Evolutionary conservation across 2,888 invertebrate species (phyloP), one percentile per base, ranked within the genome.

Genomic region (Cataglyphis livida): DNA sequence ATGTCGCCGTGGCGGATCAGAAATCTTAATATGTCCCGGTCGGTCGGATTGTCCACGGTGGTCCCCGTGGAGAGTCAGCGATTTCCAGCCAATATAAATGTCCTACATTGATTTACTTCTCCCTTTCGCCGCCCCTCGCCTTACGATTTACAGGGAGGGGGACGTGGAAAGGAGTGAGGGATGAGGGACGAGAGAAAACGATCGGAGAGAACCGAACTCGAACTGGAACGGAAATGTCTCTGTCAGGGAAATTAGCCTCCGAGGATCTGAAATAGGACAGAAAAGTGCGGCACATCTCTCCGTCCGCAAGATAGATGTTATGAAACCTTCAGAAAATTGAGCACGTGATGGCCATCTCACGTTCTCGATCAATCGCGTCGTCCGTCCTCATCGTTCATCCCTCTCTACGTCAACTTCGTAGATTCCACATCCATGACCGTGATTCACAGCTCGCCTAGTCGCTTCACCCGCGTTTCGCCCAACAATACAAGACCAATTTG

Each of bases 11-110:
- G 88, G 81, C 85, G 89, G 91, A 93, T 92, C 92, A 91, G 93
- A 93, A 94, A 94, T 94, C 94, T 94, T 94, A 94, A 94, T 94
- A 94, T 94, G 92, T 92, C 90, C 91, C 75, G 87, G 81, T 86
- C 78, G 84, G 88, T 84, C 88, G 89, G 84, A 87, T 84, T 89
- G 89, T 91, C 87, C 89, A 82, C 86, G 82, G 87, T 78, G 84
- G 87, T 81, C 75, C n/a, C n/a, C 44, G 3, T 76, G 18, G 83
- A 84, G 89, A 90, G 93, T 94, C 94, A 93, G 94, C 94, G 89
- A 92, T 93, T 93, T 93, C 91, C 90, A 87, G 88, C 92, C 93
- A 93, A 94, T 94, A 94, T 94, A 92, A 94, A 93, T 93, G 93
- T 94, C 92, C 91, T 87, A 92, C 92, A 92, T 93, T 93, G 94